These are phyloP conservation scores for Tipula helvola DNA, from an alignment of 2,888 invertebrate genomes.

Conservation along the genomic window DNA sequence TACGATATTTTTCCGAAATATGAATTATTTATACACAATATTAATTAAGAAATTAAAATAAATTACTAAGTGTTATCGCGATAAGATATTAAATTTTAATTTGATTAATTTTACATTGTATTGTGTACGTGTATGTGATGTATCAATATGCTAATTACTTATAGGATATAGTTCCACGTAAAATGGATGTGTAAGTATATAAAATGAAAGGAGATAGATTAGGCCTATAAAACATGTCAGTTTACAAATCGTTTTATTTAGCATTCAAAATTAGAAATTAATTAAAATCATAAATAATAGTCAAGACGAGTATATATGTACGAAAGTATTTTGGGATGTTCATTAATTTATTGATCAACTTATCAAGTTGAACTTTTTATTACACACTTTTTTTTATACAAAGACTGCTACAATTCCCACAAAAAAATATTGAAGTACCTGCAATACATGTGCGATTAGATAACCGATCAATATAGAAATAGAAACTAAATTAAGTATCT, in stretches of 20 bases:
- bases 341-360: not conserved
- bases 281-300: not conserved
- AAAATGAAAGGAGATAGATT: no score
- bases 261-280: not conserved
- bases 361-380: not conserved
- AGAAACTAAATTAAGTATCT: not conserved
- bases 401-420: not conserved
- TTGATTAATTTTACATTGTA: not conserved
- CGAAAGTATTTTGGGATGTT: not conserved
- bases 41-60: not conserved
- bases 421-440: not conserved
- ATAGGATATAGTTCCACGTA: not conserved
- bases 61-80: not conserved
- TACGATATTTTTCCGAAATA: not conserved
- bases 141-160: not conserved
- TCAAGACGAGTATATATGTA: not conserved
- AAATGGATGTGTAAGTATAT: not conserved
- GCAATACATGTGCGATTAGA: not conserved
- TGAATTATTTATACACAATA: not conserved
- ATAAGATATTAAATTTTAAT: not conserved
- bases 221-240: not conserved
- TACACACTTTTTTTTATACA: not conserved
- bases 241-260: not conserved
- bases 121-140: not conserved
- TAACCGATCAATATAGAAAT: not conserved